phyloP scores from a whole-genome alignment of 1,140 invertebrate genomes.

The Zaprionus vittiger region DNA sequence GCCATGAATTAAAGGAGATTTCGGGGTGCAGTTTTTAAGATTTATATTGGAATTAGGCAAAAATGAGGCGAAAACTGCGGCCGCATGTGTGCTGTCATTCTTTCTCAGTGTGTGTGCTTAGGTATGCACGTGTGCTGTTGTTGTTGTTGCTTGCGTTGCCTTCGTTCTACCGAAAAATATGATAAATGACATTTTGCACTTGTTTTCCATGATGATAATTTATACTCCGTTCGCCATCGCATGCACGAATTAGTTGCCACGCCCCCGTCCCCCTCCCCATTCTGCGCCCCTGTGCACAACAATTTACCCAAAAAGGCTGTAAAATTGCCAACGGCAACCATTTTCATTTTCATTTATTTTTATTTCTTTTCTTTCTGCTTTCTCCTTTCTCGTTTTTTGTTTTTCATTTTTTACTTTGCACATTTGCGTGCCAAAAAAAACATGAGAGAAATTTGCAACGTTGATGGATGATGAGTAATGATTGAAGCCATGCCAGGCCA shows the following conservation, averaged over 20 bases:
- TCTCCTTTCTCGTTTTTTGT: slow-evolving; percentile 26
- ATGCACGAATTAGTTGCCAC: slow-evolving; percentile 69
- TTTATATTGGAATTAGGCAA: slow-evolving; percentile 39
- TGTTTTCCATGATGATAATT: slow-evolving; percentile 83
- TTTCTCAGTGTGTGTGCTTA: slow-evolving; percentile 4
- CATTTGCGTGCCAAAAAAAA: slow-evolving; percentile 74
- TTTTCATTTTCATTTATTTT: slow-evolving; percentile 80
- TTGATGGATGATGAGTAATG: slow-evolving; percentile 83
- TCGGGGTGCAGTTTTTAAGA: slow-evolving; percentile 32
- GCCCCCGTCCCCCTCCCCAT: slow-evolving; percentile 7
- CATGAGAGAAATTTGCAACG: slow-evolving; percentile 64
- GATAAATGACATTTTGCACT: slow-evolving; percentile 83
- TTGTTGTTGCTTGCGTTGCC: slow-evolving; percentile 48
- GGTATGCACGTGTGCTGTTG: slow-evolving; percentile 29
- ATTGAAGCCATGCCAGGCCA: slow-evolving; percentile 74
- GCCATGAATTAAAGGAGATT: slow-evolving; percentile 32
- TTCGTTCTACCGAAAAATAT: slow-evolving; percentile 74
- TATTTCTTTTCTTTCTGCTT: slow-evolving; percentile 43
- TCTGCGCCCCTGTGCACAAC: slow-evolving; percentile 8
- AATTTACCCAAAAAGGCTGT: slow-evolving; percentile 52
- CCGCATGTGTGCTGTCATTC: not conserved
- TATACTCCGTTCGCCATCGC: slow-evolving; percentile 71
- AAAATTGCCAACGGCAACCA: slow-evolving; percentile 64
- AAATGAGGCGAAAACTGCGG: slow-evolving; percentile 26
- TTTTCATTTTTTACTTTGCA: slow-evolving; percentile 69